Base-by-base conservation (phyloP, 2,888 invertebrate species). In the Leucophenga montana region DNA sequence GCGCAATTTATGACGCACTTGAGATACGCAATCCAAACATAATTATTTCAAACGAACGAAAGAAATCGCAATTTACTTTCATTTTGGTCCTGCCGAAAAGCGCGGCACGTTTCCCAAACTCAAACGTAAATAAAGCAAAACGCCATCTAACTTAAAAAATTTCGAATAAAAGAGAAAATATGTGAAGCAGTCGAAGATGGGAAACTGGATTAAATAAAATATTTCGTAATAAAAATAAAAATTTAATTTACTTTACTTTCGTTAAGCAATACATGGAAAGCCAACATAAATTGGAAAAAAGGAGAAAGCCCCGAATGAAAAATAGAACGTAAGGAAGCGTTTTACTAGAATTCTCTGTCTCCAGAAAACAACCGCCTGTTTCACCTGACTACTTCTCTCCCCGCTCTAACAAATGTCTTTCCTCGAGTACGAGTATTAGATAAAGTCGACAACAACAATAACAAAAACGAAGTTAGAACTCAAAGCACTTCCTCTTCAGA, bases 201-300 rank as follows among this genome's bases (percentile, higher is more conserved):
- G 50, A n/a, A 54, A 54, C 18, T 20, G 22, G 54, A 18, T 54
- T 20, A 54, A 54, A 54, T 54, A 54, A 54, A 54, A 54, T 16
- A 54, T 54, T 54, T 54, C 54, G n/a, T 54, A 20, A 54, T 18
- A 54, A 54, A 18, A 54, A 20, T 20, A 54, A 54, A 54, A 54
- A 54, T 54, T 54, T 54, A 54, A 54, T 54, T 54, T 54, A 54
- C 54, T 54, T 54, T 54, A 54, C 54, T 54, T 54, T 53, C 53
- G 9, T 11, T 54, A 18, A 8, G 54, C 54, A 54, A 54, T 54
- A 54, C 18, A 22, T 54, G 18, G 54, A 54, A 6, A 1, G 5
- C 11, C 18, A 20, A 20, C 18, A 54, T n/a, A 20, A 20, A 20
- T 11, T 54, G 22, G 18, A 54, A 6, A 22, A 13, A 18, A 54